A percentile compares a stretch with the other conserved stretches of the same genome.
Evolutionary conservation across 2,113 vertebrate genomes (phyloP).

Genomic region (Pygoscelis adeliae): DNA sequence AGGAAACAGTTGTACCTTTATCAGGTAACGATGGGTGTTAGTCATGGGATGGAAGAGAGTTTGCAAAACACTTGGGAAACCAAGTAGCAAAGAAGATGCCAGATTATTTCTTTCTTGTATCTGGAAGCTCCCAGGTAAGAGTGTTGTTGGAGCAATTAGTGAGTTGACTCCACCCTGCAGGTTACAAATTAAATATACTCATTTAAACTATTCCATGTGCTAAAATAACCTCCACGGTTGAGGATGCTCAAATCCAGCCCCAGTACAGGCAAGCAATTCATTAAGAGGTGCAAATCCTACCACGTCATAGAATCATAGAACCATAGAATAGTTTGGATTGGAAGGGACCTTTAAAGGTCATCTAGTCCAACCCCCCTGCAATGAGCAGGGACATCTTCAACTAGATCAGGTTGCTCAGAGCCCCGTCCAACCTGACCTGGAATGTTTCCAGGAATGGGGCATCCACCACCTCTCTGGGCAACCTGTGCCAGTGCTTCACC

Average conservation of each 20-base stretch:
- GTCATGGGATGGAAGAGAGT: background rate
- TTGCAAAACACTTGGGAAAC: background rate
- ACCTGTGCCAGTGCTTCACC: too few species aligned
- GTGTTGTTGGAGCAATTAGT: background rate
- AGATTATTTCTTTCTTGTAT: background rate
- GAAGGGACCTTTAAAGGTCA: too few species aligned
- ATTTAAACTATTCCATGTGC: background rate
- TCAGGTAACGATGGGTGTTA: background rate
- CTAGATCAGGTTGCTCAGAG: too few species aligned
- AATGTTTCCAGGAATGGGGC: too few species aligned
- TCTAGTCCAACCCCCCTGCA: too few species aligned
- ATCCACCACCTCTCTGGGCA: too few species aligned
- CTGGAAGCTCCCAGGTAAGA: background rate
- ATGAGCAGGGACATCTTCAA: too few species aligned
- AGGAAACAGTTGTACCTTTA: background rate
- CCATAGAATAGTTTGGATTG: too few species aligned
- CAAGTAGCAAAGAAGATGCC: background rate
- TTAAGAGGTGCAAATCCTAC: background rate
- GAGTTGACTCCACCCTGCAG: background rate
- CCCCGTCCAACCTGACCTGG: too few species aligned
- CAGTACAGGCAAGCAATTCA: background rate
- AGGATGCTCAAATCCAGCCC: background rate
- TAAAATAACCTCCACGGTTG: background rate
- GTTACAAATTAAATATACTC: background rate
- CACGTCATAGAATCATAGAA: too few species aligned